Base-by-base conservation (phyloP, 2,888 invertebrate genomes). In the Pinctada fucata region DNA sequence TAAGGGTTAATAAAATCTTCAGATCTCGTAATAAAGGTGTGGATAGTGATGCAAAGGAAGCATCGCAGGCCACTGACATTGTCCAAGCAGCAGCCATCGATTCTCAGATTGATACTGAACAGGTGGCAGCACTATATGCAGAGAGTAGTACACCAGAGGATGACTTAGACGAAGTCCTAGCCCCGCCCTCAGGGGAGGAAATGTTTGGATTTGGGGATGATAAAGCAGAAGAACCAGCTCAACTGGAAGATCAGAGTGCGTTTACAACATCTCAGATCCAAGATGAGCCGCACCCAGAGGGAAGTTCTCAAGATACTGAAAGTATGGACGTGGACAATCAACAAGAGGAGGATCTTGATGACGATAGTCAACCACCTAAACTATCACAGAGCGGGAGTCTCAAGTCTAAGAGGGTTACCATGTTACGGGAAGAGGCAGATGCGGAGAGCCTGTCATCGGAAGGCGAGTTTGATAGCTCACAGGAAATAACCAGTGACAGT, bases 11-110 rank as follows among this genome's bases (percentile, higher is more conserved):
- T 63, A 82, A 81, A 47, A 84, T 86, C 66, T 86, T 86, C 77
- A 68, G 84, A 47, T 86, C 85, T 49, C 79, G 85, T 70, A 86
- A 86, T 69, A 84, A 84, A 75, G 82, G 79, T 5, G 70, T 71
- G 67, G 16, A 49, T 48, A 63, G 5, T 47, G 51, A 47, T 10
- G 50, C 31, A 31, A 67, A 63, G 47, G 10, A 51, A 66, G 1
- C 51, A 52, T 10, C 58, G 6, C 58, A 10, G 6, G 71, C 31
- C n/a, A 74, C 48, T 51, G 13, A 69, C n/a, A 67, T 48, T 16
- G 10, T 8, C 5, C 45, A 16, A n/a, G 13, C 45, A 51, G 68
- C 47, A 13, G 52, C 13, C 52, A 50, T 47, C 0, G 31, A 31
- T 58, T 58, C 58, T 58, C 58, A 58, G 13, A 58, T 58, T 3